These are phyloP conservation scores for Peromyscus nudipes DNA, from an alignment of 2,797 vertebrate species.

Conservation along the genomic window DNA sequence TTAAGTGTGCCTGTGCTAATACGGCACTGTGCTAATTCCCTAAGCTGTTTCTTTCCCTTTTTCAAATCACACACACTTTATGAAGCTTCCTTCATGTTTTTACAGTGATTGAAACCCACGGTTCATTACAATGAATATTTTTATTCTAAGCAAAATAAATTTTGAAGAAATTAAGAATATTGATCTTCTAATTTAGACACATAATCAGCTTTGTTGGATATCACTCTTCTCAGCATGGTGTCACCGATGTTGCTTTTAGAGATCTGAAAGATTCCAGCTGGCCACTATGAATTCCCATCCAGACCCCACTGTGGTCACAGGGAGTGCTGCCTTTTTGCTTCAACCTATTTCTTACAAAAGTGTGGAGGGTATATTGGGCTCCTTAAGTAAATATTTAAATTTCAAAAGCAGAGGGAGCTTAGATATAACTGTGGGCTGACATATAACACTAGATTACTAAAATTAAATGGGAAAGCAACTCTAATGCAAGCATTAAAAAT, in stretches of 20 bases:
- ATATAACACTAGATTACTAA: neutral
- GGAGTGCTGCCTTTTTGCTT: neutral
- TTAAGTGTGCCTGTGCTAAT: constrained; percentile 56
- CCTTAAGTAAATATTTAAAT: neutral
- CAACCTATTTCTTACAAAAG: neutral
- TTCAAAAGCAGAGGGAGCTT: neutral
- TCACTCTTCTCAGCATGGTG: neutral
- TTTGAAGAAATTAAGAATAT: constrained; percentile 63
- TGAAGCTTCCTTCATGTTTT: constrained; percentile 22
- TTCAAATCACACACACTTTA: constrained; percentile 50
- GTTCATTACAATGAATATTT: constrained; percentile 39
- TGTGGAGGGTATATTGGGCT: neutral
- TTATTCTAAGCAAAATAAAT: constrained; percentile 64
- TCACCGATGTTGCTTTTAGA: neutral
- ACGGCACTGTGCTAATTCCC: constrained; percentile 31
- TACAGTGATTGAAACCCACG: neutral
- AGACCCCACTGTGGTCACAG: rapidly evolving
- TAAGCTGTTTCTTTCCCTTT: constrained; percentile 61
- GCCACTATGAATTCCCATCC: neutral
- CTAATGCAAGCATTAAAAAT: neutral
- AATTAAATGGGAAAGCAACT: neutral
- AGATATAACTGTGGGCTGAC: neutral
- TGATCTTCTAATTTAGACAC: neutral
- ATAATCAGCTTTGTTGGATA: neutral
- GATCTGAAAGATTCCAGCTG: neutral